Conservation (phyloP, 2,113 vertebrate species). For the Fulica atra region DNA sequence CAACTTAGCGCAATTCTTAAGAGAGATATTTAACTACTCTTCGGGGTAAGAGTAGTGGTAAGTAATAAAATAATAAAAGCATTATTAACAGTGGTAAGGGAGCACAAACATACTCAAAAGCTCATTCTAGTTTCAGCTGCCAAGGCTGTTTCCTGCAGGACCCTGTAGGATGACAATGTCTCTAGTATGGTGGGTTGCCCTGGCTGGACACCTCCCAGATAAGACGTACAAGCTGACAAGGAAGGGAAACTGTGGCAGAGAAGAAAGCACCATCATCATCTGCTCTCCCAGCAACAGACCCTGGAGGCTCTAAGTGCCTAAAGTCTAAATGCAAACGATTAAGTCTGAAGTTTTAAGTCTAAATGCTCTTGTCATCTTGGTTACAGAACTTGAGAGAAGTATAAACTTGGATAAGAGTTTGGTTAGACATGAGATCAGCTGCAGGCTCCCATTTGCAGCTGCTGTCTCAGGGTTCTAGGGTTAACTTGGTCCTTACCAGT, state of each 20-base stretch:
- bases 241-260: neutral
- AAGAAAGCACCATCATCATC: neutral
- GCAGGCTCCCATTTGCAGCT: neutral
- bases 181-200: too few species aligned
- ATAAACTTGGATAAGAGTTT: neutral
- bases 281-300: neutral
- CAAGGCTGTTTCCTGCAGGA: neutral
- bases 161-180: neutral
- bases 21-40: constrained; percentile 21
- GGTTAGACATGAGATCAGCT: neutral
- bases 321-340: too few species aligned
- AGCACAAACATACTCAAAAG: neutral
- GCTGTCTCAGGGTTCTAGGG: neutral
- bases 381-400: neutral
- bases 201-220: too few species aligned
- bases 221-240: neutral
- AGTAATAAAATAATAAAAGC: too few species aligned
- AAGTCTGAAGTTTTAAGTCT: neutral
- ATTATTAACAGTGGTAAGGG: neutral
- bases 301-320: neutral
- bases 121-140: neutral
- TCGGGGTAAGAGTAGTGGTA: neutral
- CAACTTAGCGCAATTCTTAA: neutral
- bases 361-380: neutral
- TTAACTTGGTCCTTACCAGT: neutral